Conservation (phyloP, 2,888 invertebrate genomes). For the Prosopocoilus inquinatus region DNA sequence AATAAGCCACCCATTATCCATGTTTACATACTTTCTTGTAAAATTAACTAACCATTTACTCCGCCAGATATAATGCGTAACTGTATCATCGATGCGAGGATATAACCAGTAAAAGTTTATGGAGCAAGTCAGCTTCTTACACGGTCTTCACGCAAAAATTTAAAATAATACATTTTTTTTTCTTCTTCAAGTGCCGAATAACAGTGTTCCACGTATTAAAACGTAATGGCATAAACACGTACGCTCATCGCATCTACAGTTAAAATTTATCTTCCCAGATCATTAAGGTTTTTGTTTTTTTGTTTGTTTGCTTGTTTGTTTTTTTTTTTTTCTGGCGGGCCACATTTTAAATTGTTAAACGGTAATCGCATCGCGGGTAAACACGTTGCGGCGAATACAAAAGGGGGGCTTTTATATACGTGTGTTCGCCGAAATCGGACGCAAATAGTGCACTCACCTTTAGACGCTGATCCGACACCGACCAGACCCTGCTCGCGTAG, state of each 20-base stretch:
- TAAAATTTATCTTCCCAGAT: constrained; percentile 1
- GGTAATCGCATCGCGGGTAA: neutral
- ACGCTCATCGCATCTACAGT: neutral
- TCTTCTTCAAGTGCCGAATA: neutral
- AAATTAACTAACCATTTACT: no score
- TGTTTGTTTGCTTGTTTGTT: no score
- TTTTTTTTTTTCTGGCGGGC: no score
- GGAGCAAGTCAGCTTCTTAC: no score
- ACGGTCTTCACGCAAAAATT: no score
- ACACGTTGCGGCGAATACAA: neutral
- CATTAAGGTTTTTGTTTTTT: constrained; percentile 1
- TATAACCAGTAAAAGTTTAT: no score
- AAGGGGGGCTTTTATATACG: neutral
- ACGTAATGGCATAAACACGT: neutral
- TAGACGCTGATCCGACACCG: constrained; percentile 83
- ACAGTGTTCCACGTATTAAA: neutral
- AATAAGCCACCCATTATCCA: no score
- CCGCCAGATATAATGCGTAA: no score
- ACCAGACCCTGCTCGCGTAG: constrained; percentile 96
- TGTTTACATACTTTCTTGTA: no score
- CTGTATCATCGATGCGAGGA: no score
- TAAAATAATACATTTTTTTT: no score
- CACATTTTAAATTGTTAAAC: no score
- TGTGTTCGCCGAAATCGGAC: neutral
- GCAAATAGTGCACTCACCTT: constrained; percentile 56